These are phyloP conservation scores for Phalacrocorax aristotelis DNA, from an alignment of 2,113 vertebrate species.

Conservation along the genomic window DNA sequence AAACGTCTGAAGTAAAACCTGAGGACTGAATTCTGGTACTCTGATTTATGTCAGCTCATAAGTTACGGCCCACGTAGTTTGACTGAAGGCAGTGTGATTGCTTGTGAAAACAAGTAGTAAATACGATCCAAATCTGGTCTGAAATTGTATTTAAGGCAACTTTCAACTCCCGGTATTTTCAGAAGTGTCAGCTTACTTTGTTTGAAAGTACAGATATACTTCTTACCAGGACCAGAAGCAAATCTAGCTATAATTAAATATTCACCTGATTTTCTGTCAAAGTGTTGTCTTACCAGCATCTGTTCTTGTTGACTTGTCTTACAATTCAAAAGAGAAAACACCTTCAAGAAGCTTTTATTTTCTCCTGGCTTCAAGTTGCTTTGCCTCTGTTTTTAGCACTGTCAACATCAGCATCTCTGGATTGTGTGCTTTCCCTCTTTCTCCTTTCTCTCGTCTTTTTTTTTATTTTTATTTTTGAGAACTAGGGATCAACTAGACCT, in stretches of 20 bases:
- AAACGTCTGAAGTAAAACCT: constrained; percentile 8
- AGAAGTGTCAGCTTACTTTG: constrained; percentile 7
- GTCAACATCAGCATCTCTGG: not conserved
- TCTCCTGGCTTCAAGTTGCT: not conserved
- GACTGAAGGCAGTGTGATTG: constrained; percentile 31
- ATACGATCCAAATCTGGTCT: constrained; percentile 36
- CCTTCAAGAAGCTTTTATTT: constrained; percentile 22
- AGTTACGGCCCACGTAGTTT: not conserved
- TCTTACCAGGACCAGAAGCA: not conserved
- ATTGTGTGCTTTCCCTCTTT: not conserved
- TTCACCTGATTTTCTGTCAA: constrained; percentile 49
- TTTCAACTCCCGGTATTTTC: constrained; percentile 28
- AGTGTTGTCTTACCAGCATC: constrained; percentile 15
- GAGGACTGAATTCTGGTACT: not conserved
- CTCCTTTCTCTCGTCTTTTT: not conserved
- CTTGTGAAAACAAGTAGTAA: constrained; percentile 53
- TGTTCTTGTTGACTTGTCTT: constrained; percentile 32
- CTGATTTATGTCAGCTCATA: constrained; percentile 9
- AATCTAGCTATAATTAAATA: constrained; percentile 18
- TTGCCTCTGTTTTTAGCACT: constrained; percentile 22
- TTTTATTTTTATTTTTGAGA: not conserved
- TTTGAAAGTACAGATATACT: constrained; percentile 1
- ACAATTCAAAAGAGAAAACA: constrained; percentile 43
- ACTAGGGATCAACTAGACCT: not conserved
- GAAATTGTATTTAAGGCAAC: constrained; percentile 36